Percentiles rank a stretch among this genome's conserved stretches.
Conservation (phyloP, 2,888 invertebrate genomes). For the Bellardia bayeri region DNA sequence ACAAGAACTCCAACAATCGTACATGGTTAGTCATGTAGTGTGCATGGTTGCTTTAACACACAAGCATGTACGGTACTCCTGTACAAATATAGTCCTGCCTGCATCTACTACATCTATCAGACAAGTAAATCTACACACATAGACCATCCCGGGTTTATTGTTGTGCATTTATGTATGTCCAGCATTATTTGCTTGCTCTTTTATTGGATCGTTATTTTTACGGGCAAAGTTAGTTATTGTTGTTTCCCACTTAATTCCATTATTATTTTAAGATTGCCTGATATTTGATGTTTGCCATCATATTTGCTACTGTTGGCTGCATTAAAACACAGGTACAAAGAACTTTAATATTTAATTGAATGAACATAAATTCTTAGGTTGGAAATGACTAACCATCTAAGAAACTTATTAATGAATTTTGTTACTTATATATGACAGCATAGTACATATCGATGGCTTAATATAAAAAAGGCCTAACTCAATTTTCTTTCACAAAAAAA, state of each 20-base stretch:
- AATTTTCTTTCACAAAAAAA: too few relatives aligned
- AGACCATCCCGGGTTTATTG: neutral
- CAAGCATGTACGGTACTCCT: neutral
- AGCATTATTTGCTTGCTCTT: conserved; percentile 9
- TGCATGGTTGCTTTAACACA: conserved; percentile 20
- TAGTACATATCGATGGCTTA: too few relatives aligned
- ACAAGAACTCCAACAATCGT: conserved; percentile 15
- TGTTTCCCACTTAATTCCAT: neutral
- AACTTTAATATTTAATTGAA: too few relatives aligned
- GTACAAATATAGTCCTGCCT: neutral
- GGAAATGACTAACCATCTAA: too few relatives aligned
- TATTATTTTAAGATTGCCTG: neutral
- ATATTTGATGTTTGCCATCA: too few relatives aligned
- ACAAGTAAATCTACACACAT: neutral
- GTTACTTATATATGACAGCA: too few relatives aligned
- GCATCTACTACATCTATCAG: too few relatives aligned
- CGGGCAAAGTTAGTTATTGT: neutral
- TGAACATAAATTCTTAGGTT: too few relatives aligned
- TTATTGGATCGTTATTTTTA: conserved; percentile 32
- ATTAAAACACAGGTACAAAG: too few relatives aligned
- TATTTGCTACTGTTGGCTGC: too few relatives aligned
- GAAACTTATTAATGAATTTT: too few relatives aligned
- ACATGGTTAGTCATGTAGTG: conserved; percentile 32
- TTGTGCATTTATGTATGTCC: neutral
- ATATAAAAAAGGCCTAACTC: too few relatives aligned